Conservation (phyloP, 2,888 invertebrate species). For the Nomada fucata region DNA sequence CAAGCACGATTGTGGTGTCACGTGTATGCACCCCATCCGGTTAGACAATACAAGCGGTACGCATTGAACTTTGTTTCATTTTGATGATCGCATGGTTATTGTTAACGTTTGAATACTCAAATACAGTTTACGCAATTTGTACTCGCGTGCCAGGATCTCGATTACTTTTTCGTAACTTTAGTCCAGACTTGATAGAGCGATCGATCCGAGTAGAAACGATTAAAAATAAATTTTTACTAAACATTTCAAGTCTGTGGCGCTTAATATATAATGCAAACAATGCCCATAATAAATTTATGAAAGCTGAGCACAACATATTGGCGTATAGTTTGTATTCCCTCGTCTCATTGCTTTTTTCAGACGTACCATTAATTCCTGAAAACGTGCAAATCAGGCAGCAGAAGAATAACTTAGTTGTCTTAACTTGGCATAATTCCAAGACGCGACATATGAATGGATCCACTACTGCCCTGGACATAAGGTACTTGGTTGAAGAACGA, state of each 20-base stretch:
- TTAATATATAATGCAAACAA: too few species aligned
- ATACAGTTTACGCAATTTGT: too few species aligned
- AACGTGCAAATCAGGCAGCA: constrained; percentile 74
- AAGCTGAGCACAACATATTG: neutral
- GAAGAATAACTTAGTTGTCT: constrained; percentile 70
- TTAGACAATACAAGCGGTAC: constrained; percentile 87
- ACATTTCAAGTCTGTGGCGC: too few species aligned
- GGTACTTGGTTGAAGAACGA: constrained; percentile 89
- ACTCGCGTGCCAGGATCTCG: too few species aligned
- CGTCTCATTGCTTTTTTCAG: constrained; percentile 48
- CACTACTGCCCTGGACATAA: constrained; percentile 65
- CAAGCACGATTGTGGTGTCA: constrained; percentile 88
- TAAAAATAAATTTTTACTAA: too few species aligned
- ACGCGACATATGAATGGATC: constrained; percentile 18
- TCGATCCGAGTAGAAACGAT: too few species aligned
- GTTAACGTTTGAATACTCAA: too few species aligned
- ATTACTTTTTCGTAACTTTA: too few species aligned
- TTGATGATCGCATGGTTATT: neutral
- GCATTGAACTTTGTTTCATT: constrained; percentile 41
- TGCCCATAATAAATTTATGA: neutral
- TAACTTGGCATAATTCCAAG: constrained; percentile 68
- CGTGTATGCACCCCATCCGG: constrained; percentile 88
- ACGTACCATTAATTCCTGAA: constrained; percentile 73
- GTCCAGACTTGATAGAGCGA: too few species aligned
- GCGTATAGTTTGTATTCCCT: neutral